Base-by-base conservation (phyloP, 2,888 invertebrate species). In the Watsonalla binaria region DNA sequence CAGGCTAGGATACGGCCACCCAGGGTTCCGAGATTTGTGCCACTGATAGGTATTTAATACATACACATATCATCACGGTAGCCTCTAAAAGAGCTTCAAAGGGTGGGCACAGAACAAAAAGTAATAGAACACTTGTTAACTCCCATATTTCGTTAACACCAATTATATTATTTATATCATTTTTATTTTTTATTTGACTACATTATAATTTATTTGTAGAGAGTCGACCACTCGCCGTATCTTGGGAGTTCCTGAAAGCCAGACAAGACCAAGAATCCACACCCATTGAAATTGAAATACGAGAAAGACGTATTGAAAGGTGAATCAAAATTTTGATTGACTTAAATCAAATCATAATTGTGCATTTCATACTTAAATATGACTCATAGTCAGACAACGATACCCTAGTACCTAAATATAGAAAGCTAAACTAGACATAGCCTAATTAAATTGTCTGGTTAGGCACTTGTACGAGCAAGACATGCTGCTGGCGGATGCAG, bases 391-490 rank as follows among this genome's bases (percentile, higher is more conserved):
- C 24, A 24, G 24, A 24, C 24, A 24, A 24, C 24, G 24, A 24
- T 4, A 4, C 1, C 24, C 4, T 24, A 24, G 24, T 24, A 24
- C 24, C 24, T 24, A 24, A 24, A 4, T 1, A 24, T 24, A 24
- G 24, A 24, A 4, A 24, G 4, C 24, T 4, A 24, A 24, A 24
- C 24, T 4, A 24, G 24, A 24, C 24, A 24, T 24, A 2, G 24
- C 4, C 24, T 24, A 24, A 24, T 24, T 24, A 24, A 24, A 24
- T 46, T 13, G 13, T 46, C 6, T 46, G 45, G 4, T 24, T 8
- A 91, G 92, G 52, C 92, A 93, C 69, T 72, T 93, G 0, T 92
- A 93, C 54, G 93, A 94, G 65, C 96, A 96, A 86, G 92, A 94
- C 46, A 84, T 91, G 60, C 88, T 96, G 33, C 74, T 95, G 7